Conservation (phyloP, 2,113 vertebrate species). For the Tachycineta bicolor region DNA sequence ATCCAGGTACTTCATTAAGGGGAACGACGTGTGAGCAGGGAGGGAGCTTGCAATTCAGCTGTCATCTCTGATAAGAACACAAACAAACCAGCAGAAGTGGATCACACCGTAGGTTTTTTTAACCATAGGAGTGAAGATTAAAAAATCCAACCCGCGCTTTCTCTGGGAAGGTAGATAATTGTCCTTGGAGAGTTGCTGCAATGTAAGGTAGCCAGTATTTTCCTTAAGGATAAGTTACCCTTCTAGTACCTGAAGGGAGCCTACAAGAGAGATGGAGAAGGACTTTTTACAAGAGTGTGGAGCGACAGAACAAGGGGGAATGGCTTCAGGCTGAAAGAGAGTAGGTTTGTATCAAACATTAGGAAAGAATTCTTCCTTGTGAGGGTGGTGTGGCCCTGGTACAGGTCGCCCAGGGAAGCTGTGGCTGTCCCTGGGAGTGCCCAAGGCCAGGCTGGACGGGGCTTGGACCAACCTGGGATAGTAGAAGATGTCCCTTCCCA, state of each 20-base stretch:
- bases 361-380: not conserved
- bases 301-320: not conserved
- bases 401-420: not conserved
- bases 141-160: not conserved
- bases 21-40: not conserved
- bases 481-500: not conserved
- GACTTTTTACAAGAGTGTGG: not conserved
- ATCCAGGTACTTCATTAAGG: not conserved
- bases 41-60: not conserved
- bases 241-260: not conserved
- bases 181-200: not conserved
- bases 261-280: not conserved
- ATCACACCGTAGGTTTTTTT: not conserved
- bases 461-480: not conserved
- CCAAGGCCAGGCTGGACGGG: rapidly evolving
- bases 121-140: not conserved
- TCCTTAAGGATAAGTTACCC: not conserved
- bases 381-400: rapidly evolving
- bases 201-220: not conserved
- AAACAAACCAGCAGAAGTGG: not conserved
- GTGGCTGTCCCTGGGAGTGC: not conserved
- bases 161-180: not conserved
- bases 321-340: not conserved
- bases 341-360: not conserved
- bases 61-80: not conserved